Base-by-base conservation (phyloP, 1,140 invertebrate species). In the Drosophila asahinai region DNA sequence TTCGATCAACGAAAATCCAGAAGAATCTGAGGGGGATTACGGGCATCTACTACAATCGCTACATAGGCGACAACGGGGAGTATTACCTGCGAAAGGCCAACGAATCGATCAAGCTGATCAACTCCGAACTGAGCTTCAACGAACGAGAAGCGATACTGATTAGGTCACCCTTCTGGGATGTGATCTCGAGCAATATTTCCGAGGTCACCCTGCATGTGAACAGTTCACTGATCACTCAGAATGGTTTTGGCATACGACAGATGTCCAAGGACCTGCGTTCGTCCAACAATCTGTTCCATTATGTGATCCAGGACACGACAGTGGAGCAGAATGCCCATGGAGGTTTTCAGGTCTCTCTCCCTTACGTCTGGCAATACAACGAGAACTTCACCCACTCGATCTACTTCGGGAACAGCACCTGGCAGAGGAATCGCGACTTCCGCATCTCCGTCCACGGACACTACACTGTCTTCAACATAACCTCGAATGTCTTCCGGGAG, bases 201-300 rank as follows among this genome's bases (percentile, higher is more conserved):
- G 97, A 98, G 93, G 96, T 97, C 4, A 96, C 96, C 1, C 95
- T 98, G 58, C 96, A 97, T 93, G 94, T 99, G 2, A 99, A 99
- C 81, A 95, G 95, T 78, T 96, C 96, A 30, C 92, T 96, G 36
- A 97, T 99, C 25, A 95, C 95, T 1, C 96, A 97, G 78, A 98
- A 99, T 92, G 97, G 96, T 0, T 95, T 95, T 90, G 98, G 97
- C 2, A 96, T 99, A 72, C 94, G 95, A 61, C 98, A 99, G 79
- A 97, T 97, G 81, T 97, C 97, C 51, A 95, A 97, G 82, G 98
- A 99, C 92, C 94, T 98, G 77, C 95, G 97, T 65, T 96, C 97
- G 64, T 98, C 97, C 0, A 98, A 98, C 83, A 99, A 99, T 94
- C 93, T 99, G 1, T 99, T 98, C 93, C 98, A 99, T 90, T 99